phyloP scores from a whole-genome alignment of 2,113 vertebrate species.

The Perca schrenkii region DNA sequence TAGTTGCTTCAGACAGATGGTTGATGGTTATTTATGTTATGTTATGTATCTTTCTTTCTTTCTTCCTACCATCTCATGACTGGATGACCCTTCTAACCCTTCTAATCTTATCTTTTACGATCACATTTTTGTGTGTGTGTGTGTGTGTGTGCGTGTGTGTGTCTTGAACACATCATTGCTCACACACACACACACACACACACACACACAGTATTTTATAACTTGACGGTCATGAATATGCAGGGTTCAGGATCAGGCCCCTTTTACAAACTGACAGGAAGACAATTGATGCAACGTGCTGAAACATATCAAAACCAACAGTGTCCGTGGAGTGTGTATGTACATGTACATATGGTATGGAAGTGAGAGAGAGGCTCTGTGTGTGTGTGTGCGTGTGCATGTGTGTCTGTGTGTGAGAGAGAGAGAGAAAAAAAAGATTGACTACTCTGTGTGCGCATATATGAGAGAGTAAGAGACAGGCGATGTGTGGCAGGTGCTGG shows the following conservation, averaged over 20 bases:
- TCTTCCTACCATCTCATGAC: no score
- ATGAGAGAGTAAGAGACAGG: slow-evolving; percentile 14
- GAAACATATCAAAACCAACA: slow-evolving; percentile 50
- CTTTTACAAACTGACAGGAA: slow-evolving; percentile 59
- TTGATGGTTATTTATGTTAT: background rate
- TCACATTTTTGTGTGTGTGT: background rate
- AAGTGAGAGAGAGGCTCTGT: background rate
- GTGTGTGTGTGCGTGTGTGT: background rate
- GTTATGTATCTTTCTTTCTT: no score
- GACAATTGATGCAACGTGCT: slow-evolving; percentile 62
- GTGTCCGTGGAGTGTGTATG: background rate
- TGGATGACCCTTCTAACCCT: no score
- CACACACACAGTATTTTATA: slow-evolving; percentile 12
- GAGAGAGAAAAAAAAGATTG: background rate
- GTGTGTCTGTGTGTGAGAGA: background rate
- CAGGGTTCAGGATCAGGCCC: slow-evolving; percentile 17
- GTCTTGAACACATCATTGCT: background rate
- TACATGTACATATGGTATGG: slow-evolving; percentile 1
- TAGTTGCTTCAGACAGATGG: background rate
- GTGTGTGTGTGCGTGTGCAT: background rate
- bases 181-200: background rate
- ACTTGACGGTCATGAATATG: slow-evolving; percentile 57
- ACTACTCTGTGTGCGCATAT: background rate
- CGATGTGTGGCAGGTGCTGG: background rate
- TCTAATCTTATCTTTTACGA: background rate